Evolutionary conservation across 2,797 vertebrate genomes (phyloP).

Genomic region (Acridotheres tristis): DNA sequence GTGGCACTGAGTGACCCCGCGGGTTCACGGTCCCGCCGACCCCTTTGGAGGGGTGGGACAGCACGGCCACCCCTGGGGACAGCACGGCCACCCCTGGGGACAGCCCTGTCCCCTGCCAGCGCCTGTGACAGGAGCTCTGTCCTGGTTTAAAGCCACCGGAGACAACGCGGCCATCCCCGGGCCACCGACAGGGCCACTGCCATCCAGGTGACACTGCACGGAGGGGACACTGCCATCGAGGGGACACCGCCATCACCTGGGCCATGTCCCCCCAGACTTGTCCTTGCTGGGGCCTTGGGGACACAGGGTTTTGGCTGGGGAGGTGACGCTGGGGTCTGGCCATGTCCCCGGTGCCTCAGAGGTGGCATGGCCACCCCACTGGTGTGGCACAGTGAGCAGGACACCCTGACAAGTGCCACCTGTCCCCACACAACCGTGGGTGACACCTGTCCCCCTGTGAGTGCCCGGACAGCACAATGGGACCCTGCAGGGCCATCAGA

Average conservation of each 20-base stretch:
- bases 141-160: background rate
- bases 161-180: background rate
- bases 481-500: background rate
- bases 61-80: background rate
- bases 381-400: background rate
- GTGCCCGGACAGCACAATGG: background rate
- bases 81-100: background rate
- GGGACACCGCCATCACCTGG: background rate
- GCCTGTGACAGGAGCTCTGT: background rate
- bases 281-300: background rate
- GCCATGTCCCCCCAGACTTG: background rate
- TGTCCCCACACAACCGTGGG: background rate
- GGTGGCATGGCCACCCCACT: background rate
- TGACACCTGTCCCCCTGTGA: background rate
- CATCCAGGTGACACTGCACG: accelerated
- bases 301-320: background rate
- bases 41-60: background rate
- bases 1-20: background rate
- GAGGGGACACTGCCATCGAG: background rate
- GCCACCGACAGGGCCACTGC: background rate
- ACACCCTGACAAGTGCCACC: background rate
- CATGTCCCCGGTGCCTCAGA: background rate
- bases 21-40: background rate
- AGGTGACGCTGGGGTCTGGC: background rate
- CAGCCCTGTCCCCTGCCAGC: background rate